Conservation (phyloP, 2,888 invertebrate species). For the Polyploca ridens region DNA sequence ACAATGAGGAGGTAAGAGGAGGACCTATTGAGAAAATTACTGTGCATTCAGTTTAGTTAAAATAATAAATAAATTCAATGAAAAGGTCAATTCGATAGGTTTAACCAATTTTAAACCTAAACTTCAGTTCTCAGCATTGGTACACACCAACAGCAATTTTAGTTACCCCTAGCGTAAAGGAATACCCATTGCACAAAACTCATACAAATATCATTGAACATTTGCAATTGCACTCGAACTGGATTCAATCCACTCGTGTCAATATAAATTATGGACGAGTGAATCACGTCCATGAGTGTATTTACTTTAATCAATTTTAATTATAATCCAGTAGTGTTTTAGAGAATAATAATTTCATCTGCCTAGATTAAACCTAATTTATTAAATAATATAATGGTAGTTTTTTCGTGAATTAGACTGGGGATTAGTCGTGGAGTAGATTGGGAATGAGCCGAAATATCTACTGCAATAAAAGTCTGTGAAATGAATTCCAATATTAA, state of each 20-base stretch:
- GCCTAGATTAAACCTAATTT: no score
- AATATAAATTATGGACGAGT: slow-evolving; percentile 40
- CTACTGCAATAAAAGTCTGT: no score
- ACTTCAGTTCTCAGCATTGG: not conserved
- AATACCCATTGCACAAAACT: slow-evolving; percentile 40
- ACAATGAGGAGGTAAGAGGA: no score
- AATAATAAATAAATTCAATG: not conserved
- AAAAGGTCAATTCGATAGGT: not conserved
- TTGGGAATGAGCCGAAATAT: no score
- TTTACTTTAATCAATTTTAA: slow-evolving; percentile 1
- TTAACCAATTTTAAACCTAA: not conserved
- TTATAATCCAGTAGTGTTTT: not conserved
- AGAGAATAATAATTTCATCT: not conserved
- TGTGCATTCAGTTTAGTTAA: no score
- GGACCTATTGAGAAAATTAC: no score
- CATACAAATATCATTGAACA: slow-evolving; percentile 39
- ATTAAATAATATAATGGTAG: no score
- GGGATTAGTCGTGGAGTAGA: no score
- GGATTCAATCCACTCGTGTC: slow-evolving; percentile 40
- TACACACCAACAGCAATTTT: not conserved
- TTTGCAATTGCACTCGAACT: slow-evolving; percentile 28
- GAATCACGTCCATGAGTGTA: slow-evolving; percentile 27
- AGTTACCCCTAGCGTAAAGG: slow-evolving; percentile 20
- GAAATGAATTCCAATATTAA: no score
- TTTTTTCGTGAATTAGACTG: no score